Conservation (phyloP, 92 coral and sea anemone genomes). For the Palythoa grandiflora region DNA sequence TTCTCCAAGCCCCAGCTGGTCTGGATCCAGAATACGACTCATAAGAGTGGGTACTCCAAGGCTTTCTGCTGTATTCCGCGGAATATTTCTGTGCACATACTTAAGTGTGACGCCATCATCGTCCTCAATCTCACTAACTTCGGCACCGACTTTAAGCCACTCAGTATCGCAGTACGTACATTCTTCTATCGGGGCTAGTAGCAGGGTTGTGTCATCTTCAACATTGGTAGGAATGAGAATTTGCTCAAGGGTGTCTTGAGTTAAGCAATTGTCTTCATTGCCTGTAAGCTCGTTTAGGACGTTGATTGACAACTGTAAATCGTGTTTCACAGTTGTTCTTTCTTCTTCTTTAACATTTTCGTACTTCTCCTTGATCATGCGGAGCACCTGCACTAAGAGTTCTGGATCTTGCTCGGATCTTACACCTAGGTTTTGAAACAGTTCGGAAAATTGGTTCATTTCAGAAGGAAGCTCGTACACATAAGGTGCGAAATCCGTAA, state of each 20-base stretch:
- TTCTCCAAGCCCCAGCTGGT: constrained; percentile 82
- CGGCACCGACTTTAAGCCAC: constrained; percentile 73
- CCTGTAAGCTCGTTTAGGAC: constrained; percentile 70
- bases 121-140: constrained; percentile 70
- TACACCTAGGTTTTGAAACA: constrained; percentile 71
- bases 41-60: constrained; percentile 80
- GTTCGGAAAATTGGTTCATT: constrained; percentile 34
- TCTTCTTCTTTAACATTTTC: not conserved
- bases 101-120: constrained; percentile 51
- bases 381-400: constrained; percentile 64
- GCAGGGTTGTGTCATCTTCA: constrained; percentile 46
- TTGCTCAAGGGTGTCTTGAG: not conserved
- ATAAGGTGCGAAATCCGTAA: constrained; percentile 72
- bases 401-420: constrained; percentile 49
- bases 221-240: constrained; percentile 70
- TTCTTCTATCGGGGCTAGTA: constrained; percentile 62
- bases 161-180: constrained; percentile 89
- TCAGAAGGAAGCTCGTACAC: constrained; percentile 70
- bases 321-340: constrained; percentile 55
- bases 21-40: constrained; percentile 81
- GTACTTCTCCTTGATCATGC: constrained; percentile 66
- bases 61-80: constrained; percentile 63
- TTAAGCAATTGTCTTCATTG: not conserved
- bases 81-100: constrained; percentile 72
- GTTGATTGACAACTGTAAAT: constrained; percentile 74